Base-by-base conservation (phyloP, 2,888 invertebrate genomes). In the Amphipyra berbera region DNA sequence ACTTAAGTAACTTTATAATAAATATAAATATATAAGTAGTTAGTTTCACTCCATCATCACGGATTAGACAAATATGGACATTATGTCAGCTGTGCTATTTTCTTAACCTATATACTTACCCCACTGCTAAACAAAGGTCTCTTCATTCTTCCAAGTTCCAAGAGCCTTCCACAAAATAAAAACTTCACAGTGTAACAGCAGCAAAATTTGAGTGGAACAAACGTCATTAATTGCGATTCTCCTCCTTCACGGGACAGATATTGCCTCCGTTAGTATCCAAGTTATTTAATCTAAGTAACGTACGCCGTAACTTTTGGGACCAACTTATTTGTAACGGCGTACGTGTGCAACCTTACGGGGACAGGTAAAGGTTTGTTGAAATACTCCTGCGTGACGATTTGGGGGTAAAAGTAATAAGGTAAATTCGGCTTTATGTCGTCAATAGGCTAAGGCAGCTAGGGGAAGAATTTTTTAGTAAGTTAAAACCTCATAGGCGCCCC, bases 211-310 rank as follows among this genome's bases (percentile, higher is more conserved):
- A 68, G 68, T 55, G 59, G 67, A 78, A 75, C 75, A 80, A 79
- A 80, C 64, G 68, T 68, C 73, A 80, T 79, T 75, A 75, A 78
- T 80, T 62, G 62, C 53, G 59, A 60, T 52, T 66, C 61, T 42
- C 78, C 62, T 63, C 58, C 58, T 59, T 70, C 61, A 70, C 75
- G 79, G 63, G 78, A 80, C 78, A 79, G 78, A 80, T 79, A 79
- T 79, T 80, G 75, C 72, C 63, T 68, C 72, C 71, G 66, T 75
- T 75, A 78, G 70, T 78, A 80, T 71, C 78, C 70, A 79, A 79
- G 81, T 79, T 79, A 79, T 79, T 79, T 79, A 73, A 79, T 79
- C 81, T 80, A 80, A 80, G 81, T 75, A 80, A 80, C 73, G 81
- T 66, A 60, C 59, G 73, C 61, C 61, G 64, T 77, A 78, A 78